phyloP scores from a whole-genome alignment of 2,888 invertebrate species.

The Deilephila porcellus region DNA sequence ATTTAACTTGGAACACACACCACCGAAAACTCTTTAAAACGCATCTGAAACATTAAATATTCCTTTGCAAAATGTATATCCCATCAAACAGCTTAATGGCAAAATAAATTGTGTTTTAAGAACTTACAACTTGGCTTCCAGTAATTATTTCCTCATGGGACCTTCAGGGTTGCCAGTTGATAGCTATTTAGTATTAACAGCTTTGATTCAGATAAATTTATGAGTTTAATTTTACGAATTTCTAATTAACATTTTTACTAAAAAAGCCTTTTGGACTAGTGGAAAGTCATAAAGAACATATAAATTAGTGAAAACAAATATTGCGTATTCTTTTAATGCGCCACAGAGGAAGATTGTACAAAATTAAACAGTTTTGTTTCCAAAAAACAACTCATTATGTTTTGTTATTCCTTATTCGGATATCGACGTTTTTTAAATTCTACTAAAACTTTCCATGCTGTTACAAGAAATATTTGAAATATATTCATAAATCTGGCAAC shows the following conservation, averaged over 20 bases:
- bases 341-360: not conserved
- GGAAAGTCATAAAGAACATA: no score
- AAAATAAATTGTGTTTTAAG: slow-evolving; percentile 74
- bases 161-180: slow-evolving; percentile 7
- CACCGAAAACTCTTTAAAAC: slow-evolving; percentile 23
- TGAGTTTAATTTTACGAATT: no score
- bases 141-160: slow-evolving; percentile 73
- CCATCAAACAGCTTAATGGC: slow-evolving; percentile 72
- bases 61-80: slow-evolving; percentile 59
- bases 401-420: no score
- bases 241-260: no score
- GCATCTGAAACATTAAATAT: slow-evolving; percentile 29
- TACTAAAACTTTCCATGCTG: no score
- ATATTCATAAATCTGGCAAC: not conserved
- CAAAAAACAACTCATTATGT: no score
- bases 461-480: no score
- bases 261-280: no score
- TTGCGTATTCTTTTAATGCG: not conserved
- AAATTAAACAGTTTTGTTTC: not conserved
- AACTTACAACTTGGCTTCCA: slow-evolving; percentile 55
- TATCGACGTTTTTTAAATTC: no score
- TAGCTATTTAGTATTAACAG: not conserved
- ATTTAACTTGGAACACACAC: not conserved
- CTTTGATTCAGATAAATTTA: no score
- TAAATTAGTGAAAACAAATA: no score